phyloP scores from a whole-genome alignment of 2,888 invertebrate genomes.

The Thymelicus sylvestris region DNA sequence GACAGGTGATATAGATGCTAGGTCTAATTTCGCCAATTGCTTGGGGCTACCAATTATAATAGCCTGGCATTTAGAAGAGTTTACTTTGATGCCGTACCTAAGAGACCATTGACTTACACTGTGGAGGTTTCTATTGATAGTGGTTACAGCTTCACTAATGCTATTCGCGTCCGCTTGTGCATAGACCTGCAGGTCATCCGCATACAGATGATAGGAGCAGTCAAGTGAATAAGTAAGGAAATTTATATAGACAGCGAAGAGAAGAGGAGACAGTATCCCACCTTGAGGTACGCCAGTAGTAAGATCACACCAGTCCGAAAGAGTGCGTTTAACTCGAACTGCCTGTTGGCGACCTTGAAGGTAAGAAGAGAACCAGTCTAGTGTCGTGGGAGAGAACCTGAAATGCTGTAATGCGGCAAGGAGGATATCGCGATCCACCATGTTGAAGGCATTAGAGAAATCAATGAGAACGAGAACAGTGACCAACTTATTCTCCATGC shows the following conservation, averaged over 20 bases:
- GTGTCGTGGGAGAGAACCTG: background rate
- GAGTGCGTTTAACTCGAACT: background rate
- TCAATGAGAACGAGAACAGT: no score
- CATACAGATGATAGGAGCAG: conserved; percentile 2
- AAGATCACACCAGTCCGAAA: conserved; percentile 4
- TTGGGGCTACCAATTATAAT: background rate
- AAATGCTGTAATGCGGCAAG: background rate
- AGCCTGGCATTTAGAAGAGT: conserved; percentile 4
- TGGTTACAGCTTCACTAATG: background rate
- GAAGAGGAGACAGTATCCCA: conserved; percentile 14
- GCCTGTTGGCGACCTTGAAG: conserved; percentile 10
- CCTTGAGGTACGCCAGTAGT: conserved; percentile 16
- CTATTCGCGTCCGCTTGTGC: background rate
- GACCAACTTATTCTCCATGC: no score
- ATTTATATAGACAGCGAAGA: background rate
- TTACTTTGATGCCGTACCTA: background rate
- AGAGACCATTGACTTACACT: background rate
- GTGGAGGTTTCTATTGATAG: background rate
- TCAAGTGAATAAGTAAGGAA: conserved; percentile 6
- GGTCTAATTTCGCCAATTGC: background rate
- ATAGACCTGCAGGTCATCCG: conserved; percentile 8
- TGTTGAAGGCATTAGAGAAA: no score
- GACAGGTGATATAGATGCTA: background rate
- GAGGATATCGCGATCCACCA: no score
- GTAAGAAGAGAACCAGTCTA: conserved; percentile 2